Evolutionary conservation across 2,888 invertebrate species (phyloP), one percentile per base, ranked within the genome.

Genomic region (Anoplius nigerrimus): DNA sequence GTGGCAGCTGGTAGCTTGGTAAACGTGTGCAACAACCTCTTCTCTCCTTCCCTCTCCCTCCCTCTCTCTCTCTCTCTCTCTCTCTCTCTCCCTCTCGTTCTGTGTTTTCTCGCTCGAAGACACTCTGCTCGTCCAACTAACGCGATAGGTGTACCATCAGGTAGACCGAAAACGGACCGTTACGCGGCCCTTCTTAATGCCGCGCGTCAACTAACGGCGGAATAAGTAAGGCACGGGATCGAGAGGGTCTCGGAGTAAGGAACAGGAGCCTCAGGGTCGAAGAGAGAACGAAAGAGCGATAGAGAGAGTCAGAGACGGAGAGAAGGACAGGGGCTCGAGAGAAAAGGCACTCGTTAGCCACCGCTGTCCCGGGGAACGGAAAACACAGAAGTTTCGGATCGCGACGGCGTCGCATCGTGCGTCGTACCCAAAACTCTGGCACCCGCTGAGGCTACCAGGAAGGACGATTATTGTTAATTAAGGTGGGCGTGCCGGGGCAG

Each of bases 401-500:
- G 34, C 24, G 69, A 69, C 59, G 65, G 66, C 68, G 62, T 64
- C 66, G 71, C 66, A 63, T 71, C 73, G 56, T 62, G 48, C 51
- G 45, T 48, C 16, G 18, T 16, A 48, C 48, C 18, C 13, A 34
- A 34, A 34, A 34, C 48, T 48, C 48, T 69, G 76, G 62, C 82
- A 78, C 81, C 82, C 76, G 84, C 82, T 80, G 83, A 66, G 84
- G 42, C 70, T 82, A 81, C 81, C 76, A 75, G 75, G 79, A 84
- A 80, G 77, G 80, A 81, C 78, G 78, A 76, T 80, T 76, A 76
- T 80, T 82, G 75, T 83, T 84, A 82, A 84, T 84, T 82, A 82
- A 79, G 71, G 69, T 76, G 70, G 73, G 74, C 79, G 74, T 71
- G 72, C 27, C 72, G 51, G 57, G 52, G 16, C 71, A 69, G 74